Percentiles rank a stretch among this genome's conserved stretches.
phyloP scores from a whole-genome alignment of 2,797 vertebrate species.

The Simalia tracyae region DNA sequence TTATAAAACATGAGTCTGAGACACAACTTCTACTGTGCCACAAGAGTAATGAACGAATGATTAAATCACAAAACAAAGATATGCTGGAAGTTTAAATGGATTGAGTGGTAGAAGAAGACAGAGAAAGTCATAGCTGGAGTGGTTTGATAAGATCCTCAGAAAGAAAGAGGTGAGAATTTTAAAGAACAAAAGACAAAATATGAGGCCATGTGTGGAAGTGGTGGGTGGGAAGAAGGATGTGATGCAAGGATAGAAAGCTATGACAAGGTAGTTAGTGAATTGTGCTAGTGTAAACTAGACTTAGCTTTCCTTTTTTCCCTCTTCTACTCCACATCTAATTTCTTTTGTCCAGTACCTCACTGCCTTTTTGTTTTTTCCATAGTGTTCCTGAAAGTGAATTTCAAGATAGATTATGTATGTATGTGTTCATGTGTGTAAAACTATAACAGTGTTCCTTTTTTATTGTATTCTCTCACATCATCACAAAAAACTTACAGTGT shows the following conservation, averaged over 20 bases:
- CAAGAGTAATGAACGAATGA: too few species aligned
- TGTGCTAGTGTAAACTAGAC: neutral
- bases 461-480: neutral
- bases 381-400: neutral
- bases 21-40: too few species aligned
- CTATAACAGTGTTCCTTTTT: neutral
- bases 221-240: neutral
- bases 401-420: neutral
- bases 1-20: too few species aligned
- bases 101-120: too few species aligned
- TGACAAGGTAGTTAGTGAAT: neutral
- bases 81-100: too few species aligned
- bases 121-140: too few species aligned
- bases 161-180: too few species aligned
- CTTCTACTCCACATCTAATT: neutral
- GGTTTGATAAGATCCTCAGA: too few species aligned
- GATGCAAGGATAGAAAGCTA: neutral
- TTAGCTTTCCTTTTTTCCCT: neutral
- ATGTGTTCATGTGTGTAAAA: neutral
- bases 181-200: too few species aligned
- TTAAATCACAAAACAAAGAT: too few species aligned
- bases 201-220: too few species aligned
- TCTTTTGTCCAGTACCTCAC: neutral
- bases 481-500: constrained; percentile 14
- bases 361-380: neutral